Evolutionary conservation across 2,113 vertebrate genomes (phyloP).

Genomic region (Sardina pilchardus): DNA sequence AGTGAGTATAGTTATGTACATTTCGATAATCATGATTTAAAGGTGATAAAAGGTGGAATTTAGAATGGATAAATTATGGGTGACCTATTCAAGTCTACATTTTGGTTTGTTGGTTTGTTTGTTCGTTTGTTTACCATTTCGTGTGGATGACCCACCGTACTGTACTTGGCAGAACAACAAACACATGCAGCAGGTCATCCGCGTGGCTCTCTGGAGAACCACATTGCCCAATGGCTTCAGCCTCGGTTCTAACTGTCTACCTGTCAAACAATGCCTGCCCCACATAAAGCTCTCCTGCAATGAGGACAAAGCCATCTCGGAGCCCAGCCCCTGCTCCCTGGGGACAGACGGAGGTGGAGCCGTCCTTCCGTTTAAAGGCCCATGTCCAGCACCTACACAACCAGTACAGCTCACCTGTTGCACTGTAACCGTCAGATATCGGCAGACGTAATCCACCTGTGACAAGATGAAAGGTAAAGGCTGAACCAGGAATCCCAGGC

Average conservation of each 20-base stretch:
- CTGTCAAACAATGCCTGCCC: neutral
- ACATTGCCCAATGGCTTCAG: neutral
- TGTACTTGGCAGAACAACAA: neutral
- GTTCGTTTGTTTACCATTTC: neutral
- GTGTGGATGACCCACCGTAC: neutral
- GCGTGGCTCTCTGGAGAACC: neutral
- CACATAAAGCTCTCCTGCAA: neutral
- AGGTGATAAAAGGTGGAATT: neutral
- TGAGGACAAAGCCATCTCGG: neutral
- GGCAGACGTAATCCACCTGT: conserved; percentile 31
- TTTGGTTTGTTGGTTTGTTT: neutral
- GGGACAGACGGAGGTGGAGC: neutral
- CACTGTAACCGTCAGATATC: neutral
- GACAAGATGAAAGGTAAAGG: conserved; percentile 65
- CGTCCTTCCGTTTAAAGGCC: neutral
- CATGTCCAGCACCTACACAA: neutral
- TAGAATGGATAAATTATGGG: neutral
- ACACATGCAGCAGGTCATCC: neutral
- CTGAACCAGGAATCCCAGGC: neutral
- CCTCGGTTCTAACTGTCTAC: neutral
- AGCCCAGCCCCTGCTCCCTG: neutral
- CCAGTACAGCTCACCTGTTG: neutral
- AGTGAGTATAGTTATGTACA: too few relatives aligned
- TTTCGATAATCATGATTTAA: neutral
- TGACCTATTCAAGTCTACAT: neutral